These are phyloP conservation scores for Eilema sororculum DNA, from an alignment of 2,888 invertebrate species.

Conservation along the genomic window DNA sequence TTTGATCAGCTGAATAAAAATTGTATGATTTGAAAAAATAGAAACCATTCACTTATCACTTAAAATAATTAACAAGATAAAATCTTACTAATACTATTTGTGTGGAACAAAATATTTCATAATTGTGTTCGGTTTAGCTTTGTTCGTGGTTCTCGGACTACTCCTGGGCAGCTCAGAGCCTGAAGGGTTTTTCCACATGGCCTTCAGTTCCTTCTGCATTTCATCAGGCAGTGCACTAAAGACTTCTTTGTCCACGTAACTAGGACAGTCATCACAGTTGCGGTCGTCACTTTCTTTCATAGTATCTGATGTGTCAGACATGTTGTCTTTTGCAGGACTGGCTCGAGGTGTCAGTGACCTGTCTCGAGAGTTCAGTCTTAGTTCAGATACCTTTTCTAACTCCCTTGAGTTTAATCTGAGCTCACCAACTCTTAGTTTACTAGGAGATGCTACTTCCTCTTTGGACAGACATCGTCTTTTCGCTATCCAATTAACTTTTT, in stretches of 20 bases:
- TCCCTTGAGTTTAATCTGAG: conserved; percentile 89
- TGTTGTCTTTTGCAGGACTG: conserved; percentile 79
- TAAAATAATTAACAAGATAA: conserved; percentile 84
- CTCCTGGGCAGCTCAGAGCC: conserved; percentile 75
- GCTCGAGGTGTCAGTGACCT: conserved; percentile 80
- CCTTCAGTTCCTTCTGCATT: conserved; percentile 91
- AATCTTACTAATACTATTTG: conserved; percentile 88
- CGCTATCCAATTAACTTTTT: conserved; percentile 84
- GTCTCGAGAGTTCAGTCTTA: conserved; percentile 80
- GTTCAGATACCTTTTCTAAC: conserved; percentile 85
- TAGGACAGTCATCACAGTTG: conserved; percentile 87
- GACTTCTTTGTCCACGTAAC: conserved; percentile 89
- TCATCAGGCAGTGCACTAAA: conserved; percentile 91
- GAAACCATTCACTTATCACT: conserved; percentile 87
- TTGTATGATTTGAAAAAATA: conserved; percentile 87
- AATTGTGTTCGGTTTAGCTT: conserved; percentile 88
- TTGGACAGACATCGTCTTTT: conserved; percentile 81
- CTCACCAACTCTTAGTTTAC: conserved; percentile 90
- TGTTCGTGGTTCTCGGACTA: conserved; percentile 83
- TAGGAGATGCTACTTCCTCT: conserved; percentile 89
- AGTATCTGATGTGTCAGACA: conserved; percentile 76
- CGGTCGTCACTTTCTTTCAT: conserved; percentile 77
- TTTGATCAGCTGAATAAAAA: conserved; percentile 86
- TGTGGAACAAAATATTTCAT: conserved; percentile 90
- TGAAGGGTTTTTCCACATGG: conserved; percentile 88